Evolutionary conservation across 2,113 vertebrate genomes (phyloP).

Genomic region (Elanoides forficatus): DNA sequence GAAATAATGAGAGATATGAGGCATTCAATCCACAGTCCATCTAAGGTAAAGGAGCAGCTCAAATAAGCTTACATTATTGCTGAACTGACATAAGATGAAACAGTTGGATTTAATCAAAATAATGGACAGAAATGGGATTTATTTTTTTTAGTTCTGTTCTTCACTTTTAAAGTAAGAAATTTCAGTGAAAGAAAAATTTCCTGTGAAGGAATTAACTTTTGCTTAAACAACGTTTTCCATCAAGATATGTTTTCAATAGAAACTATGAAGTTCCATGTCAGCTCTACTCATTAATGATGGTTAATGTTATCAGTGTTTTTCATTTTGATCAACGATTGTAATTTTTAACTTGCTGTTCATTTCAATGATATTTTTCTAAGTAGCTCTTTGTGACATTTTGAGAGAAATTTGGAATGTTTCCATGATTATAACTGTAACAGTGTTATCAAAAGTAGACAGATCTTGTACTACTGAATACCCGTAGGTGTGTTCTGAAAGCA

Average conservation of each 20-base stretch:
- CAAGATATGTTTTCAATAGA: background rate
- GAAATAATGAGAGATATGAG: background rate
- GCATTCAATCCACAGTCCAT: background rate
- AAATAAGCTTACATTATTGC: background rate
- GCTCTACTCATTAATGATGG: background rate
- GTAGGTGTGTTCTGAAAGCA: constrained; percentile 26
- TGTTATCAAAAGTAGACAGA: constrained; percentile 19
- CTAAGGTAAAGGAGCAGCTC: background rate
- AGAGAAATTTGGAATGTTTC: constrained; percentile 7
- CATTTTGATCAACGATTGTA: background rate
- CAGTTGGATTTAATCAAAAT: background rate
- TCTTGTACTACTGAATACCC: background rate
- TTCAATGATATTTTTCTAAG: background rate
- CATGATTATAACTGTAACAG: background rate
- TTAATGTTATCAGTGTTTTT: constrained; percentile 17
- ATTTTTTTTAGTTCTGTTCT: background rate
- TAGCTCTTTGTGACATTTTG: constrained; percentile 5
- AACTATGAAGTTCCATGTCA: background rate
- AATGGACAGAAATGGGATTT: background rate
- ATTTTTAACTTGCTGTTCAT: background rate
- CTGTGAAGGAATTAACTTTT: background rate
- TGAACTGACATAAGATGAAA: background rate
- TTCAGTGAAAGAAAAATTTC: background rate
- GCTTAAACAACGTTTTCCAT: background rate
- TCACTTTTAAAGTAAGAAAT: background rate